A percentile compares a stretch with the other conserved stretches of the same genome.
Conservation (phyloP, 2,797 vertebrate species). For the Leptodactylus fallax region DNA sequence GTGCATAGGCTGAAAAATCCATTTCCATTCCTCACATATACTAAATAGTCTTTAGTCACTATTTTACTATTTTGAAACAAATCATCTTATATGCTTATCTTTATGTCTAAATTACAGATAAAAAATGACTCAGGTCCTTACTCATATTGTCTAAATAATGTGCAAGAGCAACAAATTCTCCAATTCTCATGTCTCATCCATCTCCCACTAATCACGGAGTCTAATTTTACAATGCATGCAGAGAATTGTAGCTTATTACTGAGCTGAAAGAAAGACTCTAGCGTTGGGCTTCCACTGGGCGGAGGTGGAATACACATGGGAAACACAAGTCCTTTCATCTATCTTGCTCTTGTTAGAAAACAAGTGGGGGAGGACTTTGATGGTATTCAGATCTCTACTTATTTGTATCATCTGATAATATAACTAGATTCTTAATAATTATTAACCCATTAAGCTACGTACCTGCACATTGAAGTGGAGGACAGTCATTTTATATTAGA, state of each 20-base stretch:
- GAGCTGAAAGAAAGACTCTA: slow-evolving; percentile 36
- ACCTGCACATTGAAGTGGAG: background rate
- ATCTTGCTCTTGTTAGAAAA: slow-evolving; percentile 49
- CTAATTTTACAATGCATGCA: slow-evolving; percentile 55
- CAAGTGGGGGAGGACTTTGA: slow-evolving; percentile 42
- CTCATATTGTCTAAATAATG: slow-evolving; percentile 31
- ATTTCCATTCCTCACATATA: slow-evolving; percentile 15
- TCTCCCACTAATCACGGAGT: slow-evolving; percentile 53
- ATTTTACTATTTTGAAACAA: slow-evolving; percentile 40
- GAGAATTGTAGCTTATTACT: slow-evolving; percentile 53
- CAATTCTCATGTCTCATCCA: slow-evolving; percentile 54
- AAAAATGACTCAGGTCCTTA: slow-evolving; percentile 27
- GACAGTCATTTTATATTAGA: no score
- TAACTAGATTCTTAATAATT: slow-evolving; percentile 32
- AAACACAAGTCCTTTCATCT: slow-evolving; percentile 55
- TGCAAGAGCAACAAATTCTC: slow-evolving; percentile 24
- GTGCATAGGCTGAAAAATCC: background rate
- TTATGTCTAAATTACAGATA: slow-evolving; percentile 27
- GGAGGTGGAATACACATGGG: slow-evolving; percentile 54
- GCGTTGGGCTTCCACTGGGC: slow-evolving; percentile 46
- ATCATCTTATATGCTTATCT: slow-evolving; percentile 6
- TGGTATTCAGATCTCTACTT: slow-evolving; percentile 21
- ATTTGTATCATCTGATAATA: slow-evolving; percentile 31
- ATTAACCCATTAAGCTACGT: slow-evolving; percentile 6
- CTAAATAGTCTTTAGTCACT: background rate